Evolutionary conservation across 23 tunicate genomes (phyloP), one percentile per base, ranked within the genome.

Genomic region (Styela clava): DNA sequence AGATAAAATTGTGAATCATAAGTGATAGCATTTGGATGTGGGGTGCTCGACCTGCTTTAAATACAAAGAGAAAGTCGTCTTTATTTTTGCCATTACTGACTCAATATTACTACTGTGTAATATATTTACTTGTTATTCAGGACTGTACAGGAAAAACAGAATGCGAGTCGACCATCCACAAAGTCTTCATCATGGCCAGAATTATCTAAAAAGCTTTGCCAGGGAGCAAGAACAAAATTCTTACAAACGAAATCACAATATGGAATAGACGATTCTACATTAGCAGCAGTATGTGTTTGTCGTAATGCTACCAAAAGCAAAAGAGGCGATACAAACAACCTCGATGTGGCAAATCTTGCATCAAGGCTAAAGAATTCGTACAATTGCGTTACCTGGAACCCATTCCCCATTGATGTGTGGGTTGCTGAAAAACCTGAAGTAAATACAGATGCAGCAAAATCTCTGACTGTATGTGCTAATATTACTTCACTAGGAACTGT

Each of bases 391-490:
- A 35, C 74, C 24, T 92, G 97, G 97, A 92, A 92, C 74, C 97
- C 97, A 28, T 92, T 52, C 79, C 97, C 97, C 1, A 69, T 88
- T 24, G 97, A 92, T 61, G 5, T 79, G 25, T 92, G 97, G 97
- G 1, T 67, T 0, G 89, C 84, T 62, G 78, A 64, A 1, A 69
- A 20, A 35, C 24, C 9, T 25, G 30, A 44, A 20, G 65, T 20
- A 44, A 44, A 35, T 7, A 25, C 21, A 44, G 31, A 44, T 52
- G 64, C 20, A 28, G 19, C 68, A 1, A 87, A 74, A 32, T 88
- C 94, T 0, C 2, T 88, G 21, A 79, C 94, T 12, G 16, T 79
- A n/a, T 85, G 94, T 61, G 21, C 67, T 5, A 88, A 88, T 68
- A 2, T 68, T 24, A 24, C 88, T 2, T 84, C 85, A 29, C 24